Percentiles rank a stretch among this genome's conserved stretches.
Conservation (phyloP, 2,888 invertebrate genomes). For the Parthenolecanium corni region DNA sequence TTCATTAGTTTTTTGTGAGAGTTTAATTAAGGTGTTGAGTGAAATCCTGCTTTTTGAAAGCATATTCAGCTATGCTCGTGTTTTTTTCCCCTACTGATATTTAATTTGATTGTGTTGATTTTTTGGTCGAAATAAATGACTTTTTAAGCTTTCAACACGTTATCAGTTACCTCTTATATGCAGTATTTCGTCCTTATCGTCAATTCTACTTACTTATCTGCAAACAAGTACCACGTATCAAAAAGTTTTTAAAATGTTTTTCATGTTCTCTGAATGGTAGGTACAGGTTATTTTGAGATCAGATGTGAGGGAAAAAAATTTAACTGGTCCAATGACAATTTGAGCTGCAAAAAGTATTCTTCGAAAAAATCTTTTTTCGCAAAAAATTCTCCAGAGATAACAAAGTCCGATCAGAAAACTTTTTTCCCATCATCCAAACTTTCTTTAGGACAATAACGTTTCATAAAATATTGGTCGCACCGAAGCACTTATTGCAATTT, state of each 20-base stretch:
- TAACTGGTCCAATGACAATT: neutral
- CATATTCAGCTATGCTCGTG: no score
- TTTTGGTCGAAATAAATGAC: no score
- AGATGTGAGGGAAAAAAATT: neutral
- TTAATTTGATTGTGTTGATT: no score
- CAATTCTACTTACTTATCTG: neutral
- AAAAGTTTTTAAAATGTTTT: slow-evolving; percentile 6
- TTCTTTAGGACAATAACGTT: neutral
- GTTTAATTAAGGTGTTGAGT: no score
- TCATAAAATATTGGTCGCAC: no score
- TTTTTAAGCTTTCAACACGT: no score
- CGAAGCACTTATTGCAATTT: no score
- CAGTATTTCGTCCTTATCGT: neutral
- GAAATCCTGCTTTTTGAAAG: no score
- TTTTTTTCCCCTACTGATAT: no score
- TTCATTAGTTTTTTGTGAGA: no score
- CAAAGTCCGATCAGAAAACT: neutral
- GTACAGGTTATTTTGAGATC: neutral
- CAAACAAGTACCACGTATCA: neutral
- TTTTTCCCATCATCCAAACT: neutral
- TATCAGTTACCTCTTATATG: no score
- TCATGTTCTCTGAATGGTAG: neutral
- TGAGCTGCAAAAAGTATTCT: neutral
- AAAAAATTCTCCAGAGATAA: neutral
- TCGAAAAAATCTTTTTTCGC: neutral